Evolutionary conservation across 2,797 vertebrate genomes (phyloP).

Genomic region (Urocyon cinereoargenteus): DNA sequence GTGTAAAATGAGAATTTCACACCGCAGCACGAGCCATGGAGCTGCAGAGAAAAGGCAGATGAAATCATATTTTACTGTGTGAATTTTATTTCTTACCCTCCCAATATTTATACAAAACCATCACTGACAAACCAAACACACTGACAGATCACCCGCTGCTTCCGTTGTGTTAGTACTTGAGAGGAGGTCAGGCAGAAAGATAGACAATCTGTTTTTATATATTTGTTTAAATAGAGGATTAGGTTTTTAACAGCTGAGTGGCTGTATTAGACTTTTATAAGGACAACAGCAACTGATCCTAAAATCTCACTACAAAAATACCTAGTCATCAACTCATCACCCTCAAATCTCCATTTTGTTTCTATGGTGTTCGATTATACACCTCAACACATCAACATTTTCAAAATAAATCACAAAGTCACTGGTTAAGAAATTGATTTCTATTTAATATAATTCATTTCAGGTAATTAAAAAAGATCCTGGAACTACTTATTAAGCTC

Average conservation of each 20-base stretch:
- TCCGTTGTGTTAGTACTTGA: constrained; percentile 90
- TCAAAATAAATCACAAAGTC: constrained; percentile 79
- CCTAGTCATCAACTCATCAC: constrained; percentile 81
- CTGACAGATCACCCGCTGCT: constrained; percentile 91
- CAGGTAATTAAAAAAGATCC: constrained; percentile 77
- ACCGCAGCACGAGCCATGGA: constrained; percentile 97
- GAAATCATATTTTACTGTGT: constrained; percentile 91
- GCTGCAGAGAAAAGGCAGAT: constrained; percentile 92
- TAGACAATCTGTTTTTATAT: constrained; percentile 91
- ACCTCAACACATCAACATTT: constrained; percentile 80
- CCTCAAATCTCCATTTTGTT: constrained; percentile 84
- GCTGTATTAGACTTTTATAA: constrained; percentile 88
- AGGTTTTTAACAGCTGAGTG: constrained; percentile 90
- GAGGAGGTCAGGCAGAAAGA: constrained; percentile 92
- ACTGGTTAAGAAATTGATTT: constrained; percentile 77
- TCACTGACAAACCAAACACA: constrained; percentile 92
- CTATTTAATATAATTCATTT: constrained; percentile 79
- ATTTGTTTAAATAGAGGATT: constrained; percentile 89
- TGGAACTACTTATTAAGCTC: constrained; percentile 74
- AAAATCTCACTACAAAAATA: constrained; percentile 82
- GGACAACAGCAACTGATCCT: constrained; percentile 85
- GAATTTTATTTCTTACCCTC: constrained; percentile 92
- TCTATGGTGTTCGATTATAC: constrained; percentile 78
- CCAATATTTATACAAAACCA: constrained; percentile 93
- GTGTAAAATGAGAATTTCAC: constrained; percentile 99